These are phyloP conservation scores for Xanthorhoe spadicearia DNA, from an alignment of 2,888 invertebrate species.

Conservation along the genomic window DNA sequence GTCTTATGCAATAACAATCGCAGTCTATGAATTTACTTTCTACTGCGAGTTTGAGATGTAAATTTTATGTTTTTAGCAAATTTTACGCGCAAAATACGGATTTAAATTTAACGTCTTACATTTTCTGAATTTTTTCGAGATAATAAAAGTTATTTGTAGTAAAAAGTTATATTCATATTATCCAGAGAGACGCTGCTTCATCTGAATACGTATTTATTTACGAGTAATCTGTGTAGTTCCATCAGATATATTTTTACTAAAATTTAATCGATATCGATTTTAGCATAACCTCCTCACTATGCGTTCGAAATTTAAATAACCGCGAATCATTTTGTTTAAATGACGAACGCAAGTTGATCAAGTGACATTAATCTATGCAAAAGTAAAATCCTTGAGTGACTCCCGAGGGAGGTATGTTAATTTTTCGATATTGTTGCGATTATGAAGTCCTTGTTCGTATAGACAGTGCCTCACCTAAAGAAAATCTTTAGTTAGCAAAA, in stretches of 20 bases:
- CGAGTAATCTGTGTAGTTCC: not conserved
- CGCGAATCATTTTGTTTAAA: not conserved
- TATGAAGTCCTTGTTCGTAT: not conserved
- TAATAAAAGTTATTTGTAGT: not conserved
- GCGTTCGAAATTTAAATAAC: conserved; percentile 13
- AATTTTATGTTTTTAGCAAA: conserved; percentile 1
- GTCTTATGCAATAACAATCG: conserved; percentile 9
- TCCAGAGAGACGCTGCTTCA: no score
- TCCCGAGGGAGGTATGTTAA: conserved; percentile 1
- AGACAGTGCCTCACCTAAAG: no score
- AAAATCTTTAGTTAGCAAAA: no score
- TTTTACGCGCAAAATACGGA: not conserved
- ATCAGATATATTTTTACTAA: no score
- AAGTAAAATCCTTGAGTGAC: conserved; percentile 11
- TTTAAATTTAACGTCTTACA: not conserved
- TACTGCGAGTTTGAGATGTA: not conserved
- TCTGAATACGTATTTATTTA: not conserved
- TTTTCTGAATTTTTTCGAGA: not conserved
- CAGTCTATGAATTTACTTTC: conserved; percentile 3
- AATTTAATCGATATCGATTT: conserved; percentile 18
- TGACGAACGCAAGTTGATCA: not conserved
- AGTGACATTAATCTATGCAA: not conserved
- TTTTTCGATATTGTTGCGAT: not conserved
- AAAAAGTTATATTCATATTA: not conserved
- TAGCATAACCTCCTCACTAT: conserved; percentile 9